These are phyloP conservation scores for Hydrozoanthus tunicans DNA, from an alignment of 64 coral and sea anemone genomes.

Conservation along the genomic window DNA sequence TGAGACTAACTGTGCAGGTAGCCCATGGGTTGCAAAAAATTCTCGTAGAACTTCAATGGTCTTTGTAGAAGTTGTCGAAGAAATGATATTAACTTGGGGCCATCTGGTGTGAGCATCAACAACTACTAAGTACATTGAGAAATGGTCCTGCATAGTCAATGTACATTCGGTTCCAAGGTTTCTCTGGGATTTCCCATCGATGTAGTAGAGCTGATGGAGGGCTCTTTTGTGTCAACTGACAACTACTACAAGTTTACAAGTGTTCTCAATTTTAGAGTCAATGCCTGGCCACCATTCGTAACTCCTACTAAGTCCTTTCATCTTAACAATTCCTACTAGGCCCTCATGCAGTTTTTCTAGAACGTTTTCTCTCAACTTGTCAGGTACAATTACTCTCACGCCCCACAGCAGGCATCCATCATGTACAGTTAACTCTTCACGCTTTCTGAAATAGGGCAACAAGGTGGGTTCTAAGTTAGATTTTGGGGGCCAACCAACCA, in stretches of 20 bases:
- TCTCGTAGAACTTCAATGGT: no score
- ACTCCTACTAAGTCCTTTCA: not conserved
- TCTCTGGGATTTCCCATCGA: not conserved
- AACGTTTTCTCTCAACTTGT: not conserved
- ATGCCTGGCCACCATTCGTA: no score
- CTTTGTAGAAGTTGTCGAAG: no score
- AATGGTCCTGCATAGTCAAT: not conserved
- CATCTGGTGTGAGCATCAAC: no score
- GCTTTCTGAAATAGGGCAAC: not conserved
- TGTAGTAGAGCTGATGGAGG: not conserved
- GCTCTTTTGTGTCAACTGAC: not conserved
- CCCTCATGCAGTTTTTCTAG: not conserved
- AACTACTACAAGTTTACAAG: constrained; percentile 7
- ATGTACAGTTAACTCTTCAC: constrained; percentile 42
- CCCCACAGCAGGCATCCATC: constrained; percentile 40
- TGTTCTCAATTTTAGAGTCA: not conserved
- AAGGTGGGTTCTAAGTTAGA: not conserved
- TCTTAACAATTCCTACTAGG: not conserved
- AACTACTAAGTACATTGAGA: not conserved
- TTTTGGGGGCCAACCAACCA: not conserved
- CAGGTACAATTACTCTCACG: not conserved
- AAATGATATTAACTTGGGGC: no score
- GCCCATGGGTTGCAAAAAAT: no score
- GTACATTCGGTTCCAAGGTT: not conserved
- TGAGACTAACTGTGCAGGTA: no score